Evolutionary conservation across 1,140 invertebrate genomes (phyloP), one percentile per base, ranked within the genome.

Genomic region (Bilobella aurantiaca): DNA sequence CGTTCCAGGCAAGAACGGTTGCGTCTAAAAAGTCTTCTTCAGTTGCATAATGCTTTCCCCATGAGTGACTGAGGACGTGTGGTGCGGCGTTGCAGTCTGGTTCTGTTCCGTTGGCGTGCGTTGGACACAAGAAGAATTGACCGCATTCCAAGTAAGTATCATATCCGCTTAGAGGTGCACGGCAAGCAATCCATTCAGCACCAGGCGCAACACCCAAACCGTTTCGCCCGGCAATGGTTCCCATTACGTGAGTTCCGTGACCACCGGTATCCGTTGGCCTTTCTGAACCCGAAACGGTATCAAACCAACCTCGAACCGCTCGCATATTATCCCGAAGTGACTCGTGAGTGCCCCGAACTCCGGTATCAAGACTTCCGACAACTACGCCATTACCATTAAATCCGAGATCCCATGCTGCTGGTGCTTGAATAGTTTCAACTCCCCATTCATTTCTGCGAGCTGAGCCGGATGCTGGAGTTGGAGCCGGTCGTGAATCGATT

Each of bases 331-430:
- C 21, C 3, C 25, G 3, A 2, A 68, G 53, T 14, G 29, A 14
- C 31, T 62, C 37, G 53, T 68, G 67, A n/a, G 67, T 58, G 18
- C 8, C n/a, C 8, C 63, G 63, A 27, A 68, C 67, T 1, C 67
- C 67, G 28, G 66, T 68, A 21, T 68, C 66, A 30, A 68, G 64
- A 14, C 21, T 27, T 25, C 42, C 58, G 21, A 68, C 37, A 3
- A 49, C 31, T 16, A 58, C 29, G 1, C 63, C 63, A 21, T 34
- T 12, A 12, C 34, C 60, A 3, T 34, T 27, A 46, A 8, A 0
- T 31, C 60, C 8, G 16, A 62, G 14, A 1, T 1, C 31, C 59
- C 65, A 66, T 30, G 61, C 65, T 63, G 29, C 0, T 16, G 46
- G 3, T 18, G 65, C 65, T 3, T 53, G 25, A 29, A 66, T 58